phyloP scores from a whole-genome alignment of 2,113 vertebrate genomes.

The Rhabdornis inornatus region DNA sequence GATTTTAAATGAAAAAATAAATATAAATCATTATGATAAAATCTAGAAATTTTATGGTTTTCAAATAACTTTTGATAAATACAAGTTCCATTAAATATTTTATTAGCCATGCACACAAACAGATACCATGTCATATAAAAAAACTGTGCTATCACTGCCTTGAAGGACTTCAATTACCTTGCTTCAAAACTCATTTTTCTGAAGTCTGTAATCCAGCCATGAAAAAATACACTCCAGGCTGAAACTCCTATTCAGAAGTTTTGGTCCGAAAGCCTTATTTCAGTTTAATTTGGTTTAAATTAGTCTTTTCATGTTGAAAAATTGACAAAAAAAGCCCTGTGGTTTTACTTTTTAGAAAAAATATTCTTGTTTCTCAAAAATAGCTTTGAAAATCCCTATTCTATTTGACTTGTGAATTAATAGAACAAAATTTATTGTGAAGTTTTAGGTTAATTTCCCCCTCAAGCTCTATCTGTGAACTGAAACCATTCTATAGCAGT shows the following conservation, averaged over 20 bases:
- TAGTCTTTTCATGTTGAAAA: slow-evolving; percentile 8
- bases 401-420: not conserved
- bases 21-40: not conserved
- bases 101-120: not conserved
- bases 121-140: not conserved
- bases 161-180: not conserved
- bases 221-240: not conserved
- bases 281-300: slow-evolving; percentile 19
- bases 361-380: not conserved
- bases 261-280: not conserved
- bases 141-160: not conserved
- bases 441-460: not conserved
- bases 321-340: not conserved
- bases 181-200: not conserved
- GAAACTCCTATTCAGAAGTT: not conserved
- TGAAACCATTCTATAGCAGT: not conserved
- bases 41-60: not conserved
- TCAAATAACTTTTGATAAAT: not conserved
- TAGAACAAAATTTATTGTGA: not conserved
- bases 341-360: not conserved
- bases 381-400: not conserved
- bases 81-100: not conserved
- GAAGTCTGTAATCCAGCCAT: not conserved
- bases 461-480: not conserved
- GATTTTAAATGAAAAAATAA: not conserved